Conservation (phyloP, 2,797 vertebrate genomes). For the Sus cebifrons region DNA sequence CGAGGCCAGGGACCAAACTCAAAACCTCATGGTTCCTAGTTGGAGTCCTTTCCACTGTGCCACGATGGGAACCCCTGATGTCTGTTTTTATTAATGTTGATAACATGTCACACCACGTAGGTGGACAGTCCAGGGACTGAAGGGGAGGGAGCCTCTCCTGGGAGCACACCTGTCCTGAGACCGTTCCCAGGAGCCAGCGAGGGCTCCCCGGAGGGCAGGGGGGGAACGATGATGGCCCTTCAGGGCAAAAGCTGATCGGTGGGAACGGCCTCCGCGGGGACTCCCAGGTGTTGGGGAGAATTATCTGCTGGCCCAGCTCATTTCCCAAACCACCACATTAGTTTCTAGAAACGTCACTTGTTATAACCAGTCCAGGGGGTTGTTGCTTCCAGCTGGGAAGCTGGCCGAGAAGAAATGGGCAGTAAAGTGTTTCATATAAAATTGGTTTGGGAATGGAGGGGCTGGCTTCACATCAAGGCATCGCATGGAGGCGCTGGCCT, state of each 20-base stretch:
- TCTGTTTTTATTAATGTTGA: neutral
- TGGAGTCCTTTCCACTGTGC: too few relatives aligned
- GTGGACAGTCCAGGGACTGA: neutral
- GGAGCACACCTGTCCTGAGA: neutral
- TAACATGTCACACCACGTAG: fast-evolving
- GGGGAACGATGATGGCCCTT: neutral
- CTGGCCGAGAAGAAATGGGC: neutral
- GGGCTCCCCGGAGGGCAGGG: neutral
- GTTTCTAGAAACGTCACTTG: neutral
- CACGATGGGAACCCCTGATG: too few relatives aligned
- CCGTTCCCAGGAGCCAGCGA: too few relatives aligned
- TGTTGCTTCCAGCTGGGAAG: neutral
- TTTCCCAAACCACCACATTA: neutral
- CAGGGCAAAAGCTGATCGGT: fast-evolving
- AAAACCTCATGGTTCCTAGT: too few relatives aligned
- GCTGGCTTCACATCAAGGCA: slow-evolving; percentile 44
- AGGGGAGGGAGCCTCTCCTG: neutral
- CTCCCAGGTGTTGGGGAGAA: neutral
- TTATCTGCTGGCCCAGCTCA: neutral
- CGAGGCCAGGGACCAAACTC: too few relatives aligned
- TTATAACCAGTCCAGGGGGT: neutral
- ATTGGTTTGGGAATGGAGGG: neutral
- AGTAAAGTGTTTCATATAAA: neutral
- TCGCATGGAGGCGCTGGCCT: neutral
- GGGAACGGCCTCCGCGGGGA: neutral